Base-by-base conservation (phyloP, 2,797 vertebrate genomes). In the Microchirus variegatus region DNA sequence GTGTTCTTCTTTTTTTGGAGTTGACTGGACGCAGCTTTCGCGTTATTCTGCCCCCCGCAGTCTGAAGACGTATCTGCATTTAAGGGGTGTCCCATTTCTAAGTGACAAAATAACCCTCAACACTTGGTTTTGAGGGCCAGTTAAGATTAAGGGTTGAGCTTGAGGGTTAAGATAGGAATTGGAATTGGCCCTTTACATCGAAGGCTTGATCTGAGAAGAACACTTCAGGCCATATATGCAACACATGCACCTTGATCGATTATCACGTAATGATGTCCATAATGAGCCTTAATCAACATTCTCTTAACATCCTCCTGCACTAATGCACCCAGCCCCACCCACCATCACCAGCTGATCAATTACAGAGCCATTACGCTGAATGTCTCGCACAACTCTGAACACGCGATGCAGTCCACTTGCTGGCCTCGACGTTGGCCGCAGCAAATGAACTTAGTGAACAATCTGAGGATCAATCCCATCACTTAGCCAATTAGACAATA, bases 401-500 rank as follows among this genome's bases (percentile, higher is more conserved):
- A 78, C 58, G 79, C 70, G 0, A 54, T 60, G 68, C 78, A 70
- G 80, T 73, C 75, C 68, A 58, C 82, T 82, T 48, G 72, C 84
- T 70, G 86, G 82, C 81, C 85, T 77, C 41, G 63, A 47, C 48
- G 22, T 74, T 66, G 83, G 84, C 80, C 76, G 19, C 82, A 70
- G 82, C 85, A 89, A 89, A 92, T 89, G 86, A 93, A 92, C 83
- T 90, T 89, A 87, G 84, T 71, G 70, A 87, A 91, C 89, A 87
- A 91, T 91, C 84, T 84, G 72, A 87, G 82, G 85, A 92, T 93
- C 91, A 92, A 93, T 92, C 85, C 86, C 88, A 91, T 92, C 91
- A 92, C 92, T 93, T 91, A 92, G 87, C 89, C 92, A 93, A 93
- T 93, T 93, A 93, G 89, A 90, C 88, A 89, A 87, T 77, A 86